Evolutionary conservation across 2,797 vertebrate species (phyloP).

Genomic region (Streptopelia turtur): DNA sequence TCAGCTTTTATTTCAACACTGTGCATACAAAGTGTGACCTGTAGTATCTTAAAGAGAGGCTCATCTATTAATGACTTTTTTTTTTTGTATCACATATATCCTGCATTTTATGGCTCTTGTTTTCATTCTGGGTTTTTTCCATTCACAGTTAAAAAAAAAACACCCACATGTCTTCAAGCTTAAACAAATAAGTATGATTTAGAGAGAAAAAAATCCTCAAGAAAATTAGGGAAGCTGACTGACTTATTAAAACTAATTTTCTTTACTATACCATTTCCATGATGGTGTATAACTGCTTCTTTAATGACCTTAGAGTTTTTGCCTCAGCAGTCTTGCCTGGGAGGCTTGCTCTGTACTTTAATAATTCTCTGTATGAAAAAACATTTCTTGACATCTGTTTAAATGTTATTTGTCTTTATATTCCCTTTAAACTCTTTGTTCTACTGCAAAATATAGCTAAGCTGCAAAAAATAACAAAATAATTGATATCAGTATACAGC

Average conservation of each 20-base stretch:
- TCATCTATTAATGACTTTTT: neutral
- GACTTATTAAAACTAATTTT: slow-evolving; percentile 24
- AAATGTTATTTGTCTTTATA: neutral
- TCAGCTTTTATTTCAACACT: neutral
- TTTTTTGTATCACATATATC: neutral
- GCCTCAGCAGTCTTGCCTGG: neutral
- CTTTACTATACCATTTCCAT: neutral
- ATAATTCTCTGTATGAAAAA: neutral
- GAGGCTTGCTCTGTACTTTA: neutral
- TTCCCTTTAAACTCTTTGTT: slow-evolving; percentile 14
- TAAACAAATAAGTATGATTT: slow-evolving; percentile 50
- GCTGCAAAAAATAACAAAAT: neutral
- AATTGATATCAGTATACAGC: neutral
- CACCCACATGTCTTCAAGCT: neutral
- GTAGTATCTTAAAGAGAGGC: neutral
- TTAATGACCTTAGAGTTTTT: slow-evolving; percentile 34
- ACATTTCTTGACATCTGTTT: slow-evolving; percentile 24
- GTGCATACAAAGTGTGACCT: neutral
- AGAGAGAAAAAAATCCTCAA: neutral
- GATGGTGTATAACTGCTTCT: neutral
- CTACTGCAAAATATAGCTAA: neutral
- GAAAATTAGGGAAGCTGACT: neutral
- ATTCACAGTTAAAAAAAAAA: neutral
- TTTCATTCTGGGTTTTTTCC: neutral
- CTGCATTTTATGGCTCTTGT: neutral